Base-by-base conservation (phyloP, 2,113 vertebrate genomes). In the Carassius gibelio region DNA sequence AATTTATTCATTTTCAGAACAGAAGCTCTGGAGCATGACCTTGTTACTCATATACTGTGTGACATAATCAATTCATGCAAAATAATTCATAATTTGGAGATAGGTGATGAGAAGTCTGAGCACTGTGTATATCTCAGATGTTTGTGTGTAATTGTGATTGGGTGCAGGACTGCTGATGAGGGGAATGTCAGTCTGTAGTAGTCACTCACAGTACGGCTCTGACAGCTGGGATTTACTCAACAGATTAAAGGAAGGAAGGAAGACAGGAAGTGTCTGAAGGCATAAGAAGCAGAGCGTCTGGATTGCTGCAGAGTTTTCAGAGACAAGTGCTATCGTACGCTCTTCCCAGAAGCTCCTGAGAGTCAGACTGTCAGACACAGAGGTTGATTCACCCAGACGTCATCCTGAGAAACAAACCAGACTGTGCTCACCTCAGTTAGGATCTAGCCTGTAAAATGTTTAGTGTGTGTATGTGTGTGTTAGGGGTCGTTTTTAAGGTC, bases 151-250 rank as follows among this genome's bases (percentile, higher is more conserved):
- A 42, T 8, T 34, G 64, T 34, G 3, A 69, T 17, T 34, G 2
- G 30, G 64, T 34, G 64, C 14, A 68, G 64, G 30, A 15, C 64
- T 69, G 66, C 14, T 34, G 64, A n/a, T 42, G 34, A 71, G 68
- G 34, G 19, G 55, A 59, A 78, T 0, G 50, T 11, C 75, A 36
- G 50, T 57, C 75, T 78, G 50, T 59, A 59, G 14, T 21, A 48
- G 42, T 36, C 50, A 3, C 50, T 55, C 23, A 50, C 45, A 52
- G 74, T 15, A 19, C 66, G 69, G 52, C 71, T 36, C 64, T 86
- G 87, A 84, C 82, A 82, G 88, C 77, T 84, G 71, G 77, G n/a
- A 34, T 23, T 68, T 72, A 50, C 48, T 55, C 72, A 72, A 59
- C 50, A 82, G 78, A 64, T 66, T 59, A 77, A 64, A 78, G 62